Percentiles rank a stretch among this genome's conserved stretches.
Evolutionary conservation across 2,888 invertebrate genomes (phyloP).

Genomic region (Pachymerium ferrugineum): DNA sequence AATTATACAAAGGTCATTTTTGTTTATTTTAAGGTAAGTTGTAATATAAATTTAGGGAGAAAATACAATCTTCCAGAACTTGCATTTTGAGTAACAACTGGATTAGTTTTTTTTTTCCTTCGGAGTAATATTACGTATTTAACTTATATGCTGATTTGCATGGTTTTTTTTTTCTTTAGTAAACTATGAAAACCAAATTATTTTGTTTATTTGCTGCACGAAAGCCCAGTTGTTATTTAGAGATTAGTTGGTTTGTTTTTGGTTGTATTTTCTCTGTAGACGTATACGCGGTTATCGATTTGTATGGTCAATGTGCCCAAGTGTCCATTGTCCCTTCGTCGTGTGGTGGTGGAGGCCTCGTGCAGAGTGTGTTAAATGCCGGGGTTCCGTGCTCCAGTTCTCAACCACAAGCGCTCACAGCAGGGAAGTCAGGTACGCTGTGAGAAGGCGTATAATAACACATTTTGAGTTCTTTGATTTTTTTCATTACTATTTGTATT

Average conservation of each 20-base stretch:
- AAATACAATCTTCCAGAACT: background rate
- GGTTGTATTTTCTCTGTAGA: slow-evolving; percentile 48
- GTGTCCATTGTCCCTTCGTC: slow-evolving; percentile 54
- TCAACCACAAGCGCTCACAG: background rate
- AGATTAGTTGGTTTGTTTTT: background rate
- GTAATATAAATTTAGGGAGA: background rate
- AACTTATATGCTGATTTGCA: too few relatives aligned
- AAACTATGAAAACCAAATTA: background rate
- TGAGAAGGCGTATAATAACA: background rate
- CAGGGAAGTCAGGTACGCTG: background rate
- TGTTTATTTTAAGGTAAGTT: background rate
- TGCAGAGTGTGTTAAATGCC: slow-evolving; percentile 4
- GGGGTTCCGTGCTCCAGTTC: background rate
- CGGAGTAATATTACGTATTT: too few relatives aligned
- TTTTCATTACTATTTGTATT: background rate
- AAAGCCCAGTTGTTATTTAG: background rate
- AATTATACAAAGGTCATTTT: background rate
- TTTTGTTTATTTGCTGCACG: background rate
- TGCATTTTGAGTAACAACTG: background rate
- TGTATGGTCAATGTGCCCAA: slow-evolving; percentile 92
- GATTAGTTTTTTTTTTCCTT: background rate
- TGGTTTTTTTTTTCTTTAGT: background rate
- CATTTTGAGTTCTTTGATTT: background rate
- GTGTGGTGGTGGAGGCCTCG: background rate
- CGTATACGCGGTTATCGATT: slow-evolving; percentile 88